Evolutionary conservation across 2,797 vertebrate species (phyloP).

Genomic region (Danio kyathit): DNA sequence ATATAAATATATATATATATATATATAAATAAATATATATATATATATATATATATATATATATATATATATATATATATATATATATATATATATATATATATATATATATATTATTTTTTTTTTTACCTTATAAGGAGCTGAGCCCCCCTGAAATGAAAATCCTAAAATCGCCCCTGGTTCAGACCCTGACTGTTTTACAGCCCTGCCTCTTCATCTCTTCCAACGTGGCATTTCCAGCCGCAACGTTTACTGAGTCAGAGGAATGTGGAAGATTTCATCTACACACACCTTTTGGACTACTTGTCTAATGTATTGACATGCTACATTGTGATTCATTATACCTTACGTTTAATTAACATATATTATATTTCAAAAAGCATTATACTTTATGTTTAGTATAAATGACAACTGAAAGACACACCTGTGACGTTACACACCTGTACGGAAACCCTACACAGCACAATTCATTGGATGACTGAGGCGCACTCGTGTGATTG

Average conservation of each 20-base stretch:
- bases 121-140: too few relatives aligned
- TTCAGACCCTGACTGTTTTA: background rate
- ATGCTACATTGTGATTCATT: background rate
- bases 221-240: constrained; percentile 58
- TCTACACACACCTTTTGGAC: background rate
- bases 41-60: too few relatives aligned
- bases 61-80: too few relatives aligned
- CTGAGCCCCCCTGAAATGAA: too few relatives aligned
- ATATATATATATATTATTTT: too few relatives aligned
- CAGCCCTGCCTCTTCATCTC: background rate
- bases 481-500: constrained; percentile 50
- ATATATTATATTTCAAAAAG: background rate
- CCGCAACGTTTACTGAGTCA: constrained; percentile 12
- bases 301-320: background rate
- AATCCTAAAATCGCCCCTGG: too few relatives aligned
- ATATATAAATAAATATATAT: too few relatives aligned
- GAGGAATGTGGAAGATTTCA: constrained; percentile 22
- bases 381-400: background rate
- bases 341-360: too few relatives aligned
- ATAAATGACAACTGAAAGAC: background rate
- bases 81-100: too few relatives aligned
- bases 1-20: too few relatives aligned
- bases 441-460: constrained; percentile 62
- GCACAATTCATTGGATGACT: background rate
- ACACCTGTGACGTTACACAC: constrained; percentile 59